Conservation (phyloP, 1,140 invertebrate genomes). For the Platyura marginata region DNA sequence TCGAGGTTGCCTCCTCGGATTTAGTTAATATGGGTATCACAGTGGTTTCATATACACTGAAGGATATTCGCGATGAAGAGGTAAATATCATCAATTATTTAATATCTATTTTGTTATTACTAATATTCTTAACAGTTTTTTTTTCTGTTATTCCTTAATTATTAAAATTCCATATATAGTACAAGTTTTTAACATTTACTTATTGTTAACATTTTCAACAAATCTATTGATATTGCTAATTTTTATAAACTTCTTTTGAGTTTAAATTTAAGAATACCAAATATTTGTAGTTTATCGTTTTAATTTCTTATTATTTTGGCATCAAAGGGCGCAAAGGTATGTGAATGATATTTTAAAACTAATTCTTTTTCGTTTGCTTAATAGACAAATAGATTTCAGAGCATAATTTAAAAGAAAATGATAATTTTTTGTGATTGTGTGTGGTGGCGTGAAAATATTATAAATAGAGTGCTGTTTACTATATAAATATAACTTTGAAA, state of each 20-base stretch:
- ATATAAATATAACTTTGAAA: too few species aligned
- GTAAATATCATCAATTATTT: constrained; percentile 32
- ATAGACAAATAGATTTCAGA: too few species aligned
- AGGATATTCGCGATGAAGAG: constrained; percentile 95
- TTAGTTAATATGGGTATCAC: constrained; percentile 97
- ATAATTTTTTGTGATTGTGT: too few species aligned
- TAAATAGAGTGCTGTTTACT: too few species aligned
- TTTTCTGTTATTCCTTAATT: background rate
- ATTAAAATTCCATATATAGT: background rate
- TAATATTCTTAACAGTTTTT: constrained; percentile 2
- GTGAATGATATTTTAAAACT: background rate
- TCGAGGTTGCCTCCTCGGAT: constrained; percentile 87
- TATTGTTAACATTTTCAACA: too few species aligned
- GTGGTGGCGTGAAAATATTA: too few species aligned
- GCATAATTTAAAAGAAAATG: too few species aligned
- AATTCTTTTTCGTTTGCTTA: too few species aligned
- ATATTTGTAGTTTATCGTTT: too few species aligned
- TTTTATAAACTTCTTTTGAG: too few species aligned
- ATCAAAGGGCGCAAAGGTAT: constrained; percentile 26
- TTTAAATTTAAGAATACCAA: too few species aligned
- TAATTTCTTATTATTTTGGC: constrained; percentile 12
- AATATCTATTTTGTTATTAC: background rate
- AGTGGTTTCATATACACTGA: constrained; percentile 93
- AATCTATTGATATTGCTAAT: too few species aligned
- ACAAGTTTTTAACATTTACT: background rate